A percentile compares a stretch with the other conserved stretches of the same genome.
Evolutionary conservation across 2,888 invertebrate genomes (phyloP).

Genomic region (Leptinotarsa peninsularis): DNA sequence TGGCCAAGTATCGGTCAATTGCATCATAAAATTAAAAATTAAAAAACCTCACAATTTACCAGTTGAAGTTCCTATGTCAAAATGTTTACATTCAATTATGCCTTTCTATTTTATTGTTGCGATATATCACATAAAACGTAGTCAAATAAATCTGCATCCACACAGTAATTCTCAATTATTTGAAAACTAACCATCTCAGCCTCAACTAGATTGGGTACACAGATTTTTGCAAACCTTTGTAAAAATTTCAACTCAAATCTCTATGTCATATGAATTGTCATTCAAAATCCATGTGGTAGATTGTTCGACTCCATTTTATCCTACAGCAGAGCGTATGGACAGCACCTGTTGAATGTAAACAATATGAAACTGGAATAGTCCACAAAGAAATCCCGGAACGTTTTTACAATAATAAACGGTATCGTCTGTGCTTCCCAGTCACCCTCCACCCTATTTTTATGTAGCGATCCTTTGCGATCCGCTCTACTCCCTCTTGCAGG

Average conservation of each 20-base stretch:
- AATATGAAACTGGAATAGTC: constrained; percentile 22
- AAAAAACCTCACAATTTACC: too few species aligned
- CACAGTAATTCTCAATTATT: too few species aligned
- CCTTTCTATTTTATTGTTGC: too few species aligned
- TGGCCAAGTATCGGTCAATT: too few species aligned
- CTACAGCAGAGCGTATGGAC: constrained; percentile 26
- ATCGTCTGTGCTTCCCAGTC: neutral
- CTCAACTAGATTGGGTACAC: too few species aligned
- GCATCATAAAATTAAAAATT: too few species aligned
- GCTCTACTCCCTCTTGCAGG: constrained; percentile 37
- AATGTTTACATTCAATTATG: too few species aligned
- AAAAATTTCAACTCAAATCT: too few species aligned
- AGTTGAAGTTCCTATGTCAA: too few species aligned
- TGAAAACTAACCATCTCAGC: too few species aligned
- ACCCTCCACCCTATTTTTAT: constrained; percentile 21
- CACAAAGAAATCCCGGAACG: constrained; percentile 14
- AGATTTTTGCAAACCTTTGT: too few species aligned
- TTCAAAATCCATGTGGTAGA: constrained; percentile 30
- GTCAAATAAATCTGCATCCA: neutral
- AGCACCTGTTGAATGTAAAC: constrained; percentile 38
- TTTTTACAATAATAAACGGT: constrained; percentile 17
- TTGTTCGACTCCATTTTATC: constrained; percentile 16
- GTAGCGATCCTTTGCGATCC: constrained; percentile 21
- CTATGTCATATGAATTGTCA: constrained; percentile 2
- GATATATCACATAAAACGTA: too few species aligned